These are phyloP conservation scores for Lasioglossum pauxillum DNA, from an alignment of 2,888 invertebrate species.

Conservation along the genomic window DNA sequence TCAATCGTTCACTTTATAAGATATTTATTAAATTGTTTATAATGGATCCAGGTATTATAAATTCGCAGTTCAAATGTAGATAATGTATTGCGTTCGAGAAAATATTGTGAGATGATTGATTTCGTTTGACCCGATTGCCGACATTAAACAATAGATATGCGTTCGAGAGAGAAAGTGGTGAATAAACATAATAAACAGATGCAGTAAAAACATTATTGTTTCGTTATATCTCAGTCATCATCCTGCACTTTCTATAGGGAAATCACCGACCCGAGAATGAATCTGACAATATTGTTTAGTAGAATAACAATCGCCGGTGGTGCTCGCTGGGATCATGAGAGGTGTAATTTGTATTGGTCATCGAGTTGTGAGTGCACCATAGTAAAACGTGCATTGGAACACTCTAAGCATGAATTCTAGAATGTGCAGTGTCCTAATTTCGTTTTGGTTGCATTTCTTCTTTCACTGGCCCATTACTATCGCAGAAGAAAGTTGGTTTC, in stretches of 20 bases:
- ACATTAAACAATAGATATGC: not conserved
- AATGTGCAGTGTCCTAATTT: constrained; percentile 40
- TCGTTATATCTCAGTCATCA: constrained; percentile 28
- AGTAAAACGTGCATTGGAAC: constrained; percentile 30
- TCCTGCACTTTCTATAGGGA: constrained; percentile 52
- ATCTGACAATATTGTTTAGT: constrained; percentile 39
- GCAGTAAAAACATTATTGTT: constrained; percentile 30
- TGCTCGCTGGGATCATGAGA: constrained; percentile 16
- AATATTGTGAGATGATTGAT: not conserved
- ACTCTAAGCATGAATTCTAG: constrained; percentile 51
- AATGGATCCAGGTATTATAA: not conserved
- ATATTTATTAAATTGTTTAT: not conserved
- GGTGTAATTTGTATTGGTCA: constrained; percentile 12
- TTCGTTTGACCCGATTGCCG: not conserved
- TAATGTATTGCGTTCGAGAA: not conserved
- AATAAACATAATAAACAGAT: constrained; percentile 22
- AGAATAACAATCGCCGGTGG: constrained; percentile 22
- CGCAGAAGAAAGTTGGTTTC: constrained; percentile 49
- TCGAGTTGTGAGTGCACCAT: constrained; percentile 18
- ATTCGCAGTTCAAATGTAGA: not conserved
- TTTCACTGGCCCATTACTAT: constrained; percentile 10
- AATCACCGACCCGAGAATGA: constrained; percentile 34
- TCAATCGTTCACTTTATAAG: no score
- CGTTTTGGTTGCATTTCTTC: constrained; percentile 40
- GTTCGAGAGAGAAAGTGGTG: not conserved